Evolutionary conservation across 2,113 vertebrate genomes (phyloP).

Genomic region (Neogale vison): DNA sequence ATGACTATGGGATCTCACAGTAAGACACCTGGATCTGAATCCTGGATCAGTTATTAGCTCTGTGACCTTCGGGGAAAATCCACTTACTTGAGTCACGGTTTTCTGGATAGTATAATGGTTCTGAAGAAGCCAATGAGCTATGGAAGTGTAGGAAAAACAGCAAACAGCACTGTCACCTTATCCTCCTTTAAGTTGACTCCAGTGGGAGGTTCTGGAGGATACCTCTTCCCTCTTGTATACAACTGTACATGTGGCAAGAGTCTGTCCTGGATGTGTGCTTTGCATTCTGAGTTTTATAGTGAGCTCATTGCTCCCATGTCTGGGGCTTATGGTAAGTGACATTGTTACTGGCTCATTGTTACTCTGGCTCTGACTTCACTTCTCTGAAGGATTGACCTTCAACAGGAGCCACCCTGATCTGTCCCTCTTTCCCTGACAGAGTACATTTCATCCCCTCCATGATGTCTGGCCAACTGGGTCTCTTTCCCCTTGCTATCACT

Average conservation of each 20-base stretch:
- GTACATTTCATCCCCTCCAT: neutral
- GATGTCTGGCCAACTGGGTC: no score
- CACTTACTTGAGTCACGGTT: neutral
- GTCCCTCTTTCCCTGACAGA: neutral
- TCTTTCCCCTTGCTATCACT: rapidly evolving
- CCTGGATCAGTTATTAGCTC: neutral
- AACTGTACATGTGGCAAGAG: rapidly evolving
- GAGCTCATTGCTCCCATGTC: no score
- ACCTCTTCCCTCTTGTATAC: neutral
- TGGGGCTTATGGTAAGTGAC: neutral
- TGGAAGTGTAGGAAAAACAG: neutral
- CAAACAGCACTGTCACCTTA: neutral
- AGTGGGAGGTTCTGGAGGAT: no score
- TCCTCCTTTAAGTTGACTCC: neutral
- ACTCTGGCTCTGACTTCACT: neutral
- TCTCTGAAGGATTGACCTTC: neutral
- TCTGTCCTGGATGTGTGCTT: no score
- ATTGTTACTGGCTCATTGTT: no score
- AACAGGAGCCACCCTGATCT: neutral
- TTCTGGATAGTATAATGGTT: neutral
- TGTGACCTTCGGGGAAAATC: neutral
- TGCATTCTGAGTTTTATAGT: no score
- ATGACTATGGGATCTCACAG: neutral
- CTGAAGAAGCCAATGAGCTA: neutral
- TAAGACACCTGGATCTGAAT: neutral